Evolutionary conservation across 2,888 invertebrate genomes (phyloP).

Genomic region (Thereva unica): DNA sequence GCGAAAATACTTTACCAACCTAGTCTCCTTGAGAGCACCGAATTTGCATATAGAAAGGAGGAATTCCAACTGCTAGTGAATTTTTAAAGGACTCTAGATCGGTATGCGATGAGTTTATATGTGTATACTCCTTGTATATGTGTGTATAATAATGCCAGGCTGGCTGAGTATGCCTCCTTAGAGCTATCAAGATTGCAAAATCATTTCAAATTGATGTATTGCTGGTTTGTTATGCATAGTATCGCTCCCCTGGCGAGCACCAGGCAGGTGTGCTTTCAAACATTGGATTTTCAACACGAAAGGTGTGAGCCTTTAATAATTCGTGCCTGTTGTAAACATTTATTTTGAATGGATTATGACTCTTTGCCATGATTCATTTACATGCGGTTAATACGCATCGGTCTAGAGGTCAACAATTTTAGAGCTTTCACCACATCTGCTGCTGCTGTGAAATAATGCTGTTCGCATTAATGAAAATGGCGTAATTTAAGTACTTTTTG

Average conservation of each 20-base stretch:
- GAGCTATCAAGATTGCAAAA: conserved; percentile 20
- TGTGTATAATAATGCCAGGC: conserved; percentile 6
- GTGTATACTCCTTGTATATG: background rate
- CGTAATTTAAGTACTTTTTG: too few relatives aligned
- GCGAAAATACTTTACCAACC: conserved; percentile 20
- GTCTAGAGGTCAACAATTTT: too few relatives aligned
- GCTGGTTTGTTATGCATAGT: conserved; percentile 11
- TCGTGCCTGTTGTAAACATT: too few relatives aligned
- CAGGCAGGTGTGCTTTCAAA: background rate
- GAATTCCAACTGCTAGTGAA: conserved; percentile 9
- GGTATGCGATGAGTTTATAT: background rate
- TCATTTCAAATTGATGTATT: conserved; percentile 23
- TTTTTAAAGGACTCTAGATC: conserved; percentile 25
- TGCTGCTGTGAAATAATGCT: too few relatives aligned
- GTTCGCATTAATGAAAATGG: too few relatives aligned
- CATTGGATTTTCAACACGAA: too few relatives aligned
- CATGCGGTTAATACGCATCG: too few relatives aligned
- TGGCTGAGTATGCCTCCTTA: conserved; percentile 2
- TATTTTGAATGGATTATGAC: too few relatives aligned
- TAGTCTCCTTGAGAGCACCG: too few relatives aligned
- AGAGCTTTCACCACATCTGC: too few relatives aligned
- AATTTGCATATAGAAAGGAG: background rate
- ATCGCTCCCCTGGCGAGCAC: conserved; percentile 8
- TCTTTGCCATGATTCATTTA: too few relatives aligned
- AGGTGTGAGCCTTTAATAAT: too few relatives aligned